Evolutionary conservation across 2,888 invertebrate genomes (phyloP), one percentile per base, ranked within the genome.

Genomic region (Ennomos erosarius): DNA sequence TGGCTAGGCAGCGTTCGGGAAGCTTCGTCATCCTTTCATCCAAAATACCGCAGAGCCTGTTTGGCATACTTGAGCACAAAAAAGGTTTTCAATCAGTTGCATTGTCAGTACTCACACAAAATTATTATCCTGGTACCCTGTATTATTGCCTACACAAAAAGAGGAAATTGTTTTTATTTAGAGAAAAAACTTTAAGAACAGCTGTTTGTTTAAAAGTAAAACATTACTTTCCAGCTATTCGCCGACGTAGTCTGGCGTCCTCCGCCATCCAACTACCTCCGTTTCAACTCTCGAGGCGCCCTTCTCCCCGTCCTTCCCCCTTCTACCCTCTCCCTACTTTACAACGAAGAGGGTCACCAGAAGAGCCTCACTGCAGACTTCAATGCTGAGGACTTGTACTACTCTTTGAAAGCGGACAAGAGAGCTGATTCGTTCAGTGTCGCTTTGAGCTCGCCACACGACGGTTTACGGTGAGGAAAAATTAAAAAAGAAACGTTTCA

Each of bases 161-260:
- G n/a, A n/a, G n/a, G n/a, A n/a, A n/a, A n/a, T n/a, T n/a, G n/a
- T n/a, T n/a, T n/a, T n/a, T n/a, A n/a, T n/a, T n/a, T n/a, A n/a
- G n/a, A n/a, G n/a, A n/a, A n/a, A n/a, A n/a, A n/a, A n/a, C n/a
- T n/a, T n/a, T n/a, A n/a, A n/a, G n/a, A 3, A 16, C 16, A 16
- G 3, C 16, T 16, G 16, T n/a, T n/a, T n/a, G n/a, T n/a, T n/a
- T n/a, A n/a, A n/a, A n/a, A n/a, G n/a, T n/a, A n/a, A n/a, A 16
- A 16, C 16, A 16, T 16, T 16, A 16, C 16, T 12, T 56, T 61
- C 0, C 73, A 93, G 91, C 65, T 91, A 1, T 90, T 86, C 71
- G 87, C 89, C 0, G 90, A 92, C 65, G 87, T 78, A 10, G 84
- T 86, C 1, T 94, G 94, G 94, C 88, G 93, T 0, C 86, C 88